Evolutionary conservation across 2,888 invertebrate genomes (phyloP).

Genomic region (Steinernema carpocapsae): DNA sequence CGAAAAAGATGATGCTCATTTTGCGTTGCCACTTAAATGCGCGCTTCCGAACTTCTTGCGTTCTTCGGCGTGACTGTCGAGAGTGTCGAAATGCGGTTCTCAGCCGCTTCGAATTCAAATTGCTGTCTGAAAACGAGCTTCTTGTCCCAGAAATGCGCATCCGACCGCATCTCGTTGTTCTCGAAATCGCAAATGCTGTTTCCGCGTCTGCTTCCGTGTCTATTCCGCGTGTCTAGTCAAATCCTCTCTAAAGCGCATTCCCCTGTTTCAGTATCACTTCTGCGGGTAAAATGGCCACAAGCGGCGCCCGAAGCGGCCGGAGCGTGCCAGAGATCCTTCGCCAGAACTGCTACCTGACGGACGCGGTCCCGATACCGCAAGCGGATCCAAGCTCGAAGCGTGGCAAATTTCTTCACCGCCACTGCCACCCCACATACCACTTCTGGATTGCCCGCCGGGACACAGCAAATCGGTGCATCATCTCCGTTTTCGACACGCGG

Average conservation of each 20-base stretch:
- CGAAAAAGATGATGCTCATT: no score
- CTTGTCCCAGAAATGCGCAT: no score
- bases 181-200: no score
- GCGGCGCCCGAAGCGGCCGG: background rate
- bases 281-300: conserved; percentile 2
- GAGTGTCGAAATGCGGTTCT: no score
- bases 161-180: no score
- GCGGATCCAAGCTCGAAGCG: background rate
- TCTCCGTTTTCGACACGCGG: background rate
- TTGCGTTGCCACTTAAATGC: no score
- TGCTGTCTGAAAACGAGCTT: no score
- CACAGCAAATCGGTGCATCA: background rate
- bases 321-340: conserved; percentile 21
- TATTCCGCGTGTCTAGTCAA: no score
- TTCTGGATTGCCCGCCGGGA: background rate
- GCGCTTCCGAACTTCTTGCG: no score
- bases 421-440: background rate
- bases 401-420: conserved; percentile 3
- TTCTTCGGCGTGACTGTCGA: no score
- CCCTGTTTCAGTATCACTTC: background rate
- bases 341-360: background rate
- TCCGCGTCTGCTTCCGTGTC: no score
- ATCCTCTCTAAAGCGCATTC: background rate
- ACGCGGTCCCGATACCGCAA: background rate
- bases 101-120: no score